Evolutionary conservation across 2,888 invertebrate genomes (phyloP), one percentile per base, ranked within the genome.

Genomic region (Cremastinae sp.): DNA sequence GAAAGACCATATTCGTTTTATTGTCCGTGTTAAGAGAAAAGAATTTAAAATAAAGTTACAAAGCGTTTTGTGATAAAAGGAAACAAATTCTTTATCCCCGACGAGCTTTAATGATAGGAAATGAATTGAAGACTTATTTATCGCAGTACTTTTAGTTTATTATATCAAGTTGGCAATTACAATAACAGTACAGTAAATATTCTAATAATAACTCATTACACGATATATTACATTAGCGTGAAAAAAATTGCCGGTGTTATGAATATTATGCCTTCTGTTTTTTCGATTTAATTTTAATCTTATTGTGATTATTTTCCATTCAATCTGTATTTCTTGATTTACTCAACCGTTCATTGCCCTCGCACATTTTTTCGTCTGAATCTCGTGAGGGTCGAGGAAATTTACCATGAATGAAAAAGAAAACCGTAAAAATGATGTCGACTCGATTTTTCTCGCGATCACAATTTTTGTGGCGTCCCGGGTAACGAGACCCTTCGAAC

Each of bases 101-200:
- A n/a, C 7, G 9, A 4, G 7, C 20, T 35, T 5, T 2, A 8
- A 35, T 53, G 43, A 35, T 35, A 65, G 43, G 9, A 53, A 39
- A 22, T 64, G n/a, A 64, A 65, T 22, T 14, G 1, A 47, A 28
- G n/a, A 20, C 8, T 39, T 16, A 20, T 20, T 78, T 79, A 72
- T 80, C 78, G 73, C 80, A 78, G 80, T 81, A 78, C 73, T 79
- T 78, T 79, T 80, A 81, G 81, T 84, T 84, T 85, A 85, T 85
- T 85, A 83, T 82, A 75, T 83, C 79, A 82, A 83, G 81, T 85
- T 83, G 84, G 82, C 83, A 84, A 85, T 84, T 84, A 85, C 85
- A 85, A 79, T 85, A 84, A 82, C 82, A 81, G 77, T 84, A 81
- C 79, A 81, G 73, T 79, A 77, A 81, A 77, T 80, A 78, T 75